Percentiles rank a stretch among this genome's conserved stretches.
Conservation (phyloP, 2,797 vertebrate genomes). For the Chrosomus eos region DNA sequence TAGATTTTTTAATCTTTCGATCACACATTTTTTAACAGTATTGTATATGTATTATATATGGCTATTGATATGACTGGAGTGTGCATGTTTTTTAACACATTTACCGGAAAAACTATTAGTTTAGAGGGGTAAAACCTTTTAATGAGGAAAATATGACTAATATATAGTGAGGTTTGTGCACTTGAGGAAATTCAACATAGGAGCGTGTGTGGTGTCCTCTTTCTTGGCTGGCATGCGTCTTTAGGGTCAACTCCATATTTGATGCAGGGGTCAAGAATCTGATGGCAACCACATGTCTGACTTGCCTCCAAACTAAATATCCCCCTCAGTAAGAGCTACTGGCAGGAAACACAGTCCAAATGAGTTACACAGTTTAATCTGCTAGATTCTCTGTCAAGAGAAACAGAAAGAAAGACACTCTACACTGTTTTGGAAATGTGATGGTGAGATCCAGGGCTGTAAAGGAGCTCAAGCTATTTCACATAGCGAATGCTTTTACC, state of each 20-base stretch:
- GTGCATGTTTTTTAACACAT: background rate
- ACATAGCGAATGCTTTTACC: constrained; percentile 51
- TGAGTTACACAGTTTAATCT: constrained; percentile 56
- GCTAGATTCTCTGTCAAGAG: constrained; percentile 57
- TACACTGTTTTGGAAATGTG: constrained; percentile 55
- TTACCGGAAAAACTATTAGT: background rate
- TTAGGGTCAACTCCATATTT: constrained; percentile 59
- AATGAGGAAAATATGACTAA: background rate
- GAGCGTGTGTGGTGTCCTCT: background rate
- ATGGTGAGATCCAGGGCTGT: constrained; percentile 49
- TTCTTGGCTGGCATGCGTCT: constrained; percentile 33
- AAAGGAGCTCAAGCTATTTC: constrained; percentile 45
- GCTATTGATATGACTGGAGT: background rate
- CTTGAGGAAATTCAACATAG: constrained; percentile 20
- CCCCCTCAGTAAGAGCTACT: constrained; percentile 55
- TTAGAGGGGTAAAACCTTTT: background rate
- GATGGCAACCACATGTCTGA: constrained; percentile 69
- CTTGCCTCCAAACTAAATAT: constrained; percentile 66
- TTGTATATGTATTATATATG: background rate
- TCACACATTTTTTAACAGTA: background rate
- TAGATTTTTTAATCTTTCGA: background rate
- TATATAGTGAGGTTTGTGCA: background rate
- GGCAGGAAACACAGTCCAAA: constrained; percentile 57
- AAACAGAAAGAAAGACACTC: constrained; percentile 53
- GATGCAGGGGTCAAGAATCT: constrained; percentile 56